Evolutionary conservation across 23 tunicate genomes (phyloP).

Genomic region (Trididemnum clinides): DNA sequence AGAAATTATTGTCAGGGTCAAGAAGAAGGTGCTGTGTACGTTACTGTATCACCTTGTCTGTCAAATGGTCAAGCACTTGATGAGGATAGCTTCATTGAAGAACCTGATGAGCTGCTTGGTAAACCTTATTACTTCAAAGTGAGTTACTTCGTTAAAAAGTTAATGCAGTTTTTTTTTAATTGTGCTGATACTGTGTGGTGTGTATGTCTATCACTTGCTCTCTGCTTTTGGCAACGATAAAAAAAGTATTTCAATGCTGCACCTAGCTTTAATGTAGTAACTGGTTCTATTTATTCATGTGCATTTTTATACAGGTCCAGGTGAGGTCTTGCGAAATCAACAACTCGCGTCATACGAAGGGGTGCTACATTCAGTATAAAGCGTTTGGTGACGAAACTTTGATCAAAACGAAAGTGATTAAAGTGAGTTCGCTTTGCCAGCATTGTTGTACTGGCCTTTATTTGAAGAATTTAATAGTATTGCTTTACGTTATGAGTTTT

Average conservation of each 20-base stretch:
- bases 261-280: no score
- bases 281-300: not conserved
- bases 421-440: conserved; percentile 42
- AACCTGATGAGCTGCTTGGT: conserved; percentile 80
- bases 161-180: no score
- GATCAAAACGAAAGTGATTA: conserved; percentile 60
- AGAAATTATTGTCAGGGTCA: no score
- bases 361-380: conserved; percentile 82
- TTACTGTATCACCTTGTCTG: conserved; percentile 82
- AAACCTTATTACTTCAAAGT: conserved; percentile 91
- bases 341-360: conserved; percentile 85
- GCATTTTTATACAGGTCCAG: conserved; percentile 22
- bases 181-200: no score
- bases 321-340: conserved; percentile 68
- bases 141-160: no score
- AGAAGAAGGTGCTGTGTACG: conserved; percentile 81
- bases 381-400: conserved; percentile 47
- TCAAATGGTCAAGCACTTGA: conserved; percentile 86
- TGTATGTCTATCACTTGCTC: no score
- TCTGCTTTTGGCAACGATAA: no score
- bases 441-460: no score
- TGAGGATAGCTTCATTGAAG: conserved; percentile 93
- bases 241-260: no score
- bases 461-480: no score
- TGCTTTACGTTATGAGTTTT: no score